These are phyloP conservation scores for Drosophila parthenogenetica DNA, from an alignment of 2,888 invertebrate genomes.

Conservation along the genomic window DNA sequence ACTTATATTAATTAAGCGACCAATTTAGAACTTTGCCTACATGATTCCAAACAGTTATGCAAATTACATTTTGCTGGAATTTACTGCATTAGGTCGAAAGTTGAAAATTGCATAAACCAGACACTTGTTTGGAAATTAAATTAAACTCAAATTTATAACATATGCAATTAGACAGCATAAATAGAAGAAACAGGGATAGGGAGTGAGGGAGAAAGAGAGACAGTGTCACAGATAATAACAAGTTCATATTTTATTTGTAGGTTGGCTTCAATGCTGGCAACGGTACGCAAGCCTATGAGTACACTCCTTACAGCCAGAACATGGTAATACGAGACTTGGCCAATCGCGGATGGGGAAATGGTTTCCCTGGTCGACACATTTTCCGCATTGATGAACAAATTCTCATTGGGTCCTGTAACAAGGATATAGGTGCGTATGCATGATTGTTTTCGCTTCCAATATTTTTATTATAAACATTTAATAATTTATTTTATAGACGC, in stretches of 20 bases:
- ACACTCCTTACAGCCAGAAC: constrained; percentile 95
- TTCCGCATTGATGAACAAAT: constrained; percentile 98
- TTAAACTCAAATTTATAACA: constrained; percentile 21
- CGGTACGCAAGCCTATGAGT: constrained; percentile 95
- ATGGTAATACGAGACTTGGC: constrained; percentile 93
- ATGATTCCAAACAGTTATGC: constrained; percentile 17
- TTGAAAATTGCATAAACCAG: constrained; percentile 14
- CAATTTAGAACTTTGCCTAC: constrained; percentile 17
- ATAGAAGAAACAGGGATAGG: no score
- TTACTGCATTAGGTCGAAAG: constrained; percentile 22
- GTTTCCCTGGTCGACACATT: constrained; percentile 95
- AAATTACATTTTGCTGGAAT: constrained; percentile 11
- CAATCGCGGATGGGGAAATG: constrained; percentile 94
- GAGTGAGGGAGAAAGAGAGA: neutral
- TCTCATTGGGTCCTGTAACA: constrained; percentile 96
- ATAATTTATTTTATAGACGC: constrained; percentile 87
- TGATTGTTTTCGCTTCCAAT: neutral
- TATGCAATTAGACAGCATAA: constrained; percentile 4
- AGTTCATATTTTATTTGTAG: constrained; percentile 80
- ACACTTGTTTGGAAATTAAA: constrained; percentile 16
- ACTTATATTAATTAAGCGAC: constrained; percentile 23
- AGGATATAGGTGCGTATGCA: constrained; percentile 90
- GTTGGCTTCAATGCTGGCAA: constrained; percentile 99
- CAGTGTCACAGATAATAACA: neutral
- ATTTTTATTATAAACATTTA: neutral